phyloP scores from a whole-genome alignment of 2,113 vertebrate genomes.

The Microtus ochrogaster region DNA sequence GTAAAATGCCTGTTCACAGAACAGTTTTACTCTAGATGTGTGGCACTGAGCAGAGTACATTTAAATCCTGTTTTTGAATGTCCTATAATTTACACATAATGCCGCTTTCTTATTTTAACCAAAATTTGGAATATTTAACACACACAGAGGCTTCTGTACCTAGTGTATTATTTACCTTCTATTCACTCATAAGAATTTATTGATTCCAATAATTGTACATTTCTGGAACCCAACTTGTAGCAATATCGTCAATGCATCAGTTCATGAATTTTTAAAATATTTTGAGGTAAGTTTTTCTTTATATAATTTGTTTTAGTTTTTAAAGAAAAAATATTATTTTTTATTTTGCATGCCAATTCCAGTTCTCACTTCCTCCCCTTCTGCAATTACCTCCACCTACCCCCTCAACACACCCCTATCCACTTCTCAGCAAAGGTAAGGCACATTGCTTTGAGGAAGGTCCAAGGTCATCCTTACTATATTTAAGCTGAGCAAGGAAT shows the following conservation, averaged over 20 bases:
- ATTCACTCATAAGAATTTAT: background rate
- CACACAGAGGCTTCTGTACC: background rate
- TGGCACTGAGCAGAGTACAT: background rate
- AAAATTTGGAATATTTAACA: background rate
- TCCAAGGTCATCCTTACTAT: no score
- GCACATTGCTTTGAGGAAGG: no score
- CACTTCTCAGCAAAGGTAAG: no score
- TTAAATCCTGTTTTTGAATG: background rate
- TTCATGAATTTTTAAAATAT: background rate
- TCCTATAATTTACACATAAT: conserved; percentile 35
- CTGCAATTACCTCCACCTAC: no score
- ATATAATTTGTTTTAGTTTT: no score
- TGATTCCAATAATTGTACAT: background rate
- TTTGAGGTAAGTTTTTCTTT: background rate
- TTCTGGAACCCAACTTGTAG: background rate
- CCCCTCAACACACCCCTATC: no score
- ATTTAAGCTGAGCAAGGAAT: no score
- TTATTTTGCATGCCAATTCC: no score
- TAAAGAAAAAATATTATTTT: no score
- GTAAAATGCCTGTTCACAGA: background rate
- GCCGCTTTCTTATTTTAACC: background rate
- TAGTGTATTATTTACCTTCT: background rate
- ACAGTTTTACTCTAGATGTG: background rate
- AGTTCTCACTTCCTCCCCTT: no score
- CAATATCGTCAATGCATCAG: background rate